Conservation (phyloP, 2,113 vertebrate species). For the Indicator indicator region DNA sequence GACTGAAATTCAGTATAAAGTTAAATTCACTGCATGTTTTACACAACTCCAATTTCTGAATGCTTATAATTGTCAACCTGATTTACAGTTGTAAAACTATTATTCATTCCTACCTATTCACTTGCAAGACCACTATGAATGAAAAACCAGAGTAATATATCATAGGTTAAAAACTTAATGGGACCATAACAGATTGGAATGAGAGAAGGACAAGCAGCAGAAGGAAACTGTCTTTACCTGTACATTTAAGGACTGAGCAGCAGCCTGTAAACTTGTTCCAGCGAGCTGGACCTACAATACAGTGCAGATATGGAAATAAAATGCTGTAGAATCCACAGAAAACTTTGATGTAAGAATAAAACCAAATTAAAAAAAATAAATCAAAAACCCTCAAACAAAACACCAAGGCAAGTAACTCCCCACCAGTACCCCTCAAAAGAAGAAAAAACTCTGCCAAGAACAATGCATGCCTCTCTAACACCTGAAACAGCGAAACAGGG, state of each 20-base stretch:
- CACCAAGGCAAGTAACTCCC: neutral
- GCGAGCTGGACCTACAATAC: conserved; percentile 83
- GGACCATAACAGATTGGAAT: conserved; percentile 11
- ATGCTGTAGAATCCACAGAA: conserved; percentile 7
- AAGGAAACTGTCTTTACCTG: conserved; percentile 75
- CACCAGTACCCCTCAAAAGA: neutral
- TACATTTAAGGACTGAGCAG: conserved; percentile 85
- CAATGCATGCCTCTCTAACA: neutral
- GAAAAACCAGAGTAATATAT: neutral
- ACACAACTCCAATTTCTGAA: neutral
- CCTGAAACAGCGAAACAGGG: neutral
- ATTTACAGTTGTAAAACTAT: neutral
- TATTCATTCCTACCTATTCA: neutral
- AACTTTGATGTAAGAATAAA: neutral
- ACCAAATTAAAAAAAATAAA: no score
- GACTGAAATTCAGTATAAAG: neutral
- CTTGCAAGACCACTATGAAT: neutral
- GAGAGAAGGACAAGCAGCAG: neutral
- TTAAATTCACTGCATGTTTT: neutral
- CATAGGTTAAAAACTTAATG: neutral
- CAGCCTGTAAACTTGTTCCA: conserved; percentile 86
- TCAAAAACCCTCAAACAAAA: no score
- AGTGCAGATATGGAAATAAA: conserved; percentile 62
- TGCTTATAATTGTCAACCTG: neutral
- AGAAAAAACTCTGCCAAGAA: neutral